phyloP scores from a whole-genome alignment of 2,888 invertebrate genomes.

The Apeira syringaria region DNA sequence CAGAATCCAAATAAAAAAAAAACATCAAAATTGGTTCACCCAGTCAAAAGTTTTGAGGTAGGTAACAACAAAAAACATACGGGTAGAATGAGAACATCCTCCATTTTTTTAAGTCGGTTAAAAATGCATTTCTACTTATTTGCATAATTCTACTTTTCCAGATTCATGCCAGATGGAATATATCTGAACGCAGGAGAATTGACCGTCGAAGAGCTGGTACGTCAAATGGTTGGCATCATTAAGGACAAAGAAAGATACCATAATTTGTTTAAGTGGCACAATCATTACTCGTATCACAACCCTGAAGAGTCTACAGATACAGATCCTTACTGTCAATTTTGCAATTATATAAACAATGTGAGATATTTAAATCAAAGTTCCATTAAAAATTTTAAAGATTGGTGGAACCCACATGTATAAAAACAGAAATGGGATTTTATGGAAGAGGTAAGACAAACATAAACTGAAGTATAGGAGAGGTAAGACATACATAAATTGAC shows the following conservation, averaged over 20 bases:
- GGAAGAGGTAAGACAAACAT: too few species aligned
- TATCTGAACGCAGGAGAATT: conserved; percentile 30
- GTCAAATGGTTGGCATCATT: conserved; percentile 38
- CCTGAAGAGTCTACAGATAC: conserved; percentile 22
- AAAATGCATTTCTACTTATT: too few species aligned
- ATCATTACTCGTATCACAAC: conserved; percentile 41
- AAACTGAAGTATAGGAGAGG: too few species aligned
- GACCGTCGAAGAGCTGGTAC: conserved; percentile 22
- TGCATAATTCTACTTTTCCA: too few species aligned
- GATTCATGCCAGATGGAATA: conserved; percentile 42
- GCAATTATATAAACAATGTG: conserved; percentile 21
- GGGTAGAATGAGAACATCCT: too few species aligned
- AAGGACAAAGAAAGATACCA: conserved; percentile 36
- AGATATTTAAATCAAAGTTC: background rate
- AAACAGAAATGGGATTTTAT: too few species aligned
- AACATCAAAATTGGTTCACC: too few species aligned
- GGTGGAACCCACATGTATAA: conserved; percentile 20
- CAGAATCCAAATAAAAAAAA: too few species aligned
- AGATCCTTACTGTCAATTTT: conserved; percentile 34
- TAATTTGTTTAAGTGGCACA: conserved; percentile 46
- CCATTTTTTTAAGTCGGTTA: too few species aligned
- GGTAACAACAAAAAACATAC: too few species aligned
- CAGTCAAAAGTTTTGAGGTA: too few species aligned
- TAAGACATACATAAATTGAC: too few species aligned
- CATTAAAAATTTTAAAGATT: conserved; percentile 9